Evolutionary conservation across 2,888 invertebrate genomes (phyloP).

Genomic region (Scrobipalpa costella): DNA sequence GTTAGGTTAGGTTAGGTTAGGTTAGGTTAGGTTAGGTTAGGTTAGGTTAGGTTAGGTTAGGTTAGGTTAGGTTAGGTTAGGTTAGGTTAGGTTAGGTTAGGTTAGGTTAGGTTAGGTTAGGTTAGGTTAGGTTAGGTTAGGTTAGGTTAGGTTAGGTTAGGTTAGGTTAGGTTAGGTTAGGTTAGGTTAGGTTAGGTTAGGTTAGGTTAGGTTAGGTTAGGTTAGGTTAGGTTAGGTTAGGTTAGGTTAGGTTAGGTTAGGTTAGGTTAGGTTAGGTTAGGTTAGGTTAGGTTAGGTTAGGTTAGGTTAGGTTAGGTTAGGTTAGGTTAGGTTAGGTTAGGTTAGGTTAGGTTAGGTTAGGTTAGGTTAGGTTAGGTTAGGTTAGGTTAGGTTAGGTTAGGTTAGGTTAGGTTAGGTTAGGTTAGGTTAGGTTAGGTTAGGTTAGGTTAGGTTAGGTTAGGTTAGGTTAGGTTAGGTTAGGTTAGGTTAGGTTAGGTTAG

Average conservation of each 20-base stretch:
- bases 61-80: background rate
- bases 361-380: conserved; percentile 32
- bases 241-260: conserved; percentile 26
- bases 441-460: conserved; percentile 30
- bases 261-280: conserved; percentile 34
- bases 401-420: conserved; percentile 31
- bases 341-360: conserved; percentile 34
- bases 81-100: conserved; percentile 9
- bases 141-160: conserved; percentile 32
- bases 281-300: conserved; percentile 33
- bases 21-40: conserved; percentile 27
- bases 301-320: conserved; percentile 32
- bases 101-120: conserved; percentile 24
- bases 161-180: conserved; percentile 34
- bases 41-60: conserved; percentile 13
- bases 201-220: conserved; percentile 34
- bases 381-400: conserved; percentile 30
- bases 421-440: conserved; percentile 31
- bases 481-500: background rate
- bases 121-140: conserved; percentile 33
- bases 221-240: conserved; percentile 29
- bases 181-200: conserved; percentile 34
- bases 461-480: conserved; percentile 25
- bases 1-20: conserved; percentile 32
- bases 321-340: conserved; percentile 33